Conservation (phyloP, 1,140 invertebrate genomes). For the Ceratosolen fusciceps region DNA sequence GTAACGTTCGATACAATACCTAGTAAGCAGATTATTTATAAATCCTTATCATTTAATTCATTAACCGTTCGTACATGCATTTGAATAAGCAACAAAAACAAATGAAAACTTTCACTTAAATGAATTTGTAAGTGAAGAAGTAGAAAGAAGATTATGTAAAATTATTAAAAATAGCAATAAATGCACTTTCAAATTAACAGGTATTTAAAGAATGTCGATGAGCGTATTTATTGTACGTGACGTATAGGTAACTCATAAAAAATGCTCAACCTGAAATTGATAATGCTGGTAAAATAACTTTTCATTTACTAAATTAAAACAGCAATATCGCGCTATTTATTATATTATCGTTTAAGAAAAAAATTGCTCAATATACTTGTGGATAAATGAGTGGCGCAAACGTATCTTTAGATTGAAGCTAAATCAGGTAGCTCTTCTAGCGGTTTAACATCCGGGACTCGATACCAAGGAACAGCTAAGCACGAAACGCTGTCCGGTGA, state of each 20-base stretch:
- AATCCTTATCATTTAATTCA: background rate
- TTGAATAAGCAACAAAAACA: no score
- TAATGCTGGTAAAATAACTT: background rate
- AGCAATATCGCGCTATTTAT: background rate
- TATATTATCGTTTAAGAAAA: background rate
- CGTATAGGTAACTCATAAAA: background rate
- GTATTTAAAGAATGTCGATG: background rate
- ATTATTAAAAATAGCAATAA: background rate
- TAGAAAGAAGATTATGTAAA: background rate
- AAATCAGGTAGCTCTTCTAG: conserved; percentile 14
- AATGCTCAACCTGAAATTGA: no score
- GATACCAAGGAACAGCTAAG: no score
- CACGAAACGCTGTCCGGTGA: no score
- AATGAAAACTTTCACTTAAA: background rate
- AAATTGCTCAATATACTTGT: conserved; percentile 2
- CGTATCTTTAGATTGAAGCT: conserved; percentile 6
- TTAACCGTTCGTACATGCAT: background rate
- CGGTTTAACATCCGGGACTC: conserved; percentile 21
- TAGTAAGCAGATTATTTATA: no score
- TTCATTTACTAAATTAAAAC: background rate
- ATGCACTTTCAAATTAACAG: background rate
- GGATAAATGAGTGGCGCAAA: background rate
- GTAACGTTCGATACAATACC: no score
- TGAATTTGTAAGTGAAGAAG: background rate
- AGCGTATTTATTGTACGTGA: background rate